These are phyloP conservation scores for Spheniscus humboldti DNA, from an alignment of 2,797 vertebrate species.

Conservation along the genomic window DNA sequence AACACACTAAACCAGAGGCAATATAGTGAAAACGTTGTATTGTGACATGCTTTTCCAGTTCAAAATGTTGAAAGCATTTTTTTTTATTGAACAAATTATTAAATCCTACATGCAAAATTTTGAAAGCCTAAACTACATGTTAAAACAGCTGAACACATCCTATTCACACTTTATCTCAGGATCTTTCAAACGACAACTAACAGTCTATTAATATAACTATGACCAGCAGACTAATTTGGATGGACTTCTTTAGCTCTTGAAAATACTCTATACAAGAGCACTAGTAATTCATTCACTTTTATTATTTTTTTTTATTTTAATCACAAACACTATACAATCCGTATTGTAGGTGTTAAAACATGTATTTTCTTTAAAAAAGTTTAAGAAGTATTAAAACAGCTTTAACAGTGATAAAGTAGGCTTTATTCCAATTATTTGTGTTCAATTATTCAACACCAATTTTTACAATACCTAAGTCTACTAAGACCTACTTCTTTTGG, in stretches of 20 bases:
- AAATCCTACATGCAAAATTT: constrained; percentile 87
- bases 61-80: constrained; percentile 75
- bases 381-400: constrained; percentile 75
- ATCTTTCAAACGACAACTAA: constrained; percentile 79
- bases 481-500: constrained; percentile 65
- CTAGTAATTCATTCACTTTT: constrained; percentile 67
- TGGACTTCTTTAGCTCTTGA: constrained; percentile 71
- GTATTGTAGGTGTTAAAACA: constrained; percentile 74
- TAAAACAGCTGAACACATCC: constrained; percentile 83
- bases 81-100: constrained; percentile 78
- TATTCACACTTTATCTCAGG: constrained; percentile 82
- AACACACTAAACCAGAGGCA: constrained; percentile 70
- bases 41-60: constrained; percentile 79
- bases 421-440: constrained; percentile 70
- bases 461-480: constrained; percentile 73
- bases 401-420: constrained; percentile 71
- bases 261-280: constrained; percentile 71
- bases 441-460: constrained; percentile 65
- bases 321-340: constrained; percentile 75
- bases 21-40: constrained; percentile 75
- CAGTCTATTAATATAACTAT: constrained; percentile 78
- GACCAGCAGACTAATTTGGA: constrained; percentile 75
- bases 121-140: constrained; percentile 79
- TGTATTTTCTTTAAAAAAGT: constrained; percentile 75
- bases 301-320: constrained; percentile 57